Evolutionary conservation across 2,113 vertebrate genomes (phyloP).

Genomic region (Coryphaenoides rupestris): DNA sequence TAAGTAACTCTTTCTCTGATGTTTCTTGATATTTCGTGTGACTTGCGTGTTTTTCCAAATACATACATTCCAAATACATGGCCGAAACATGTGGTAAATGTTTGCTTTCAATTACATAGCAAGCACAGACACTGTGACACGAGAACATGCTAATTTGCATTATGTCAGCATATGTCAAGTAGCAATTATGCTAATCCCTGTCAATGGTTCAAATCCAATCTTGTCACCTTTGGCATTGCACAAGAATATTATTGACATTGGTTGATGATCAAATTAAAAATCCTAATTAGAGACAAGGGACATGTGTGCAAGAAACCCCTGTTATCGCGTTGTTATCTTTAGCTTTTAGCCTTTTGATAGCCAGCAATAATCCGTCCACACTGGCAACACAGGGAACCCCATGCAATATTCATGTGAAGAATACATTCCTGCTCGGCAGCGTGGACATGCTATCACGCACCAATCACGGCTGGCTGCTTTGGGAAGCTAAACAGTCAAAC

Average conservation of each 20-base stretch:
- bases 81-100: slow-evolving; percentile 26
- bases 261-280: slow-evolving; percentile 22
- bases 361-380: background rate
- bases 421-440: too few species aligned
- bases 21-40: slow-evolving; percentile 26
- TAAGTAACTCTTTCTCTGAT: slow-evolving; percentile 15
- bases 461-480: background rate
- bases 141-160: slow-evolving; percentile 50
- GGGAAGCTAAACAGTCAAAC: background rate
- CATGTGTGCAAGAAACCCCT: slow-evolving; percentile 1
- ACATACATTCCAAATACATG: too few species aligned
- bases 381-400: background rate
- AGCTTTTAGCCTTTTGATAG: slow-evolving; percentile 6
- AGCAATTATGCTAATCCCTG: slow-evolving; percentile 57
- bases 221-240: slow-evolving; percentile 27
- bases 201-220: slow-evolving; percentile 43
- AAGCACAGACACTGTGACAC: slow-evolving; percentile 16
- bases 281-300: slow-evolving; percentile 20
- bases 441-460: too few species aligned
- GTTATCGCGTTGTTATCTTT: slow-evolving; percentile 19
- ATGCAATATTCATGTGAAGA: slow-evolving; percentile 6
- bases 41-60: slow-evolving; percentile 12
- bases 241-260: slow-evolving; percentile 17
- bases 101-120: slow-evolving; percentile 39
- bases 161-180: slow-evolving; percentile 44